Base-by-base conservation (phyloP, 2,113 vertebrate genomes). In the Apistogramma diplotaenia region DNA sequence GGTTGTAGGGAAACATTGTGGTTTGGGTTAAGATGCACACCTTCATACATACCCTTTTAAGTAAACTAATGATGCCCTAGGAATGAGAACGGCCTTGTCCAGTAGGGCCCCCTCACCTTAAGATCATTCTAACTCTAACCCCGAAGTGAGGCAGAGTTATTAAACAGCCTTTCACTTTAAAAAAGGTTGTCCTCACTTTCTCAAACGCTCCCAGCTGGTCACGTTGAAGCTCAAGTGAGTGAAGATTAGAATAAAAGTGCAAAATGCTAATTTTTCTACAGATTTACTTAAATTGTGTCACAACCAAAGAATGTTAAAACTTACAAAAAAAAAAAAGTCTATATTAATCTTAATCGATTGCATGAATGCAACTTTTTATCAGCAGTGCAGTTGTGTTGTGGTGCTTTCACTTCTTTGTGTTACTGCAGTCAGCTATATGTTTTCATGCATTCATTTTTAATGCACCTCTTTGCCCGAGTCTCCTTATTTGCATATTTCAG, bases 371-470 rank as follows among this genome's bases (percentile, higher is more conserved):
- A 65, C 61, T 27, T 46, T 60, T 35, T 31, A 8, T 54, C 19
- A 18, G 27, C 2, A 54, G 40, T 8, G 21, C 27, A 27, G 31
- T 53, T 60, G 25, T 76, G 18, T 27, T 43, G 31, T 55, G 16
- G 8, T 78, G 59, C 19, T 5, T 67, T 65, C 13, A 57, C 46
- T 46, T 5, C 21, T 56, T 25, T 43, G 11, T 72, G 11, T 72
- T 18, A 8, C 62, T 70, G 16, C 62, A 53, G 54, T 51, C n/a
- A 35, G 6, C 40, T 25, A 49, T 37, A 12, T 55, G n/a, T 21
- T 57, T 40, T 53, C 86, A 67, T 67, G 58, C 12, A 74, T 79
- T 67, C 10, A 71, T 37, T 74, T 67, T 79, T 72, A 70, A 70
- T 49, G 29, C 25, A 8, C 27, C 15, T 21, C 19, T 46, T 3